These are phyloP conservation scores for Drepanosiphum platanoidis DNA, from an alignment of 2,888 invertebrate genomes.

Conservation along the genomic window DNA sequence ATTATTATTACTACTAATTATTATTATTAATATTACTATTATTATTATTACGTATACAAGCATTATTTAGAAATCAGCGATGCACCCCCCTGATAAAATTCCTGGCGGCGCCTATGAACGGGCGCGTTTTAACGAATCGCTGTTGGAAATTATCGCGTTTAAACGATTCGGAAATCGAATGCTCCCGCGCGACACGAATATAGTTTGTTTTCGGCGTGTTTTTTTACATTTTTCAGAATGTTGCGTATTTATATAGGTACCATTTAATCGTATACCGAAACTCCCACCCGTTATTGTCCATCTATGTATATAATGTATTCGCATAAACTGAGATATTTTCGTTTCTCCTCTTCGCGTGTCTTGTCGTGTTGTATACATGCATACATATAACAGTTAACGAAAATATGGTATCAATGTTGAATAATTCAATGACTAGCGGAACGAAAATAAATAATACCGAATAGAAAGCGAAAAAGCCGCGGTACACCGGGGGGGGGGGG, in stretches of 20 bases:
- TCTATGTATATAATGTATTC: not conserved
- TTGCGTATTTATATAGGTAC: no score
- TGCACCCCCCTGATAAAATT: no score
- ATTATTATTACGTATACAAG: no score
- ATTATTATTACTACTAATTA: no score
- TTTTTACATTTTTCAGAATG: no score
- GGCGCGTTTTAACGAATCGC: no score
- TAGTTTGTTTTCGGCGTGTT: no score
- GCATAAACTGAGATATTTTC: slow-evolving; percentile 13
- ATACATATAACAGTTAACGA: not conserved
- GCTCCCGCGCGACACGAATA: not conserved
- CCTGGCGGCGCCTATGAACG: no score
- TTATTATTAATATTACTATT: no score
- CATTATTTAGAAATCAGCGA: no score
- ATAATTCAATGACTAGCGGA: slow-evolving; percentile 27
- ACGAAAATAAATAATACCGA: not conserved
- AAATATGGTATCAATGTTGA: slow-evolving; percentile 33
- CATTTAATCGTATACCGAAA: no score
- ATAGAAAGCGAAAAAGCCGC: not conserved
- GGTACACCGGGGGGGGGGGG: not conserved
- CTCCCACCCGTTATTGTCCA: not conserved
- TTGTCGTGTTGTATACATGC: not conserved
- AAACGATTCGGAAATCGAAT: not conserved
- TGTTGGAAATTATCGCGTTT: no score
- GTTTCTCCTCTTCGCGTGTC: not conserved